phyloP scores from a whole-genome alignment of 2,113 vertebrate genomes.

The Oryzias woworae region DNA sequence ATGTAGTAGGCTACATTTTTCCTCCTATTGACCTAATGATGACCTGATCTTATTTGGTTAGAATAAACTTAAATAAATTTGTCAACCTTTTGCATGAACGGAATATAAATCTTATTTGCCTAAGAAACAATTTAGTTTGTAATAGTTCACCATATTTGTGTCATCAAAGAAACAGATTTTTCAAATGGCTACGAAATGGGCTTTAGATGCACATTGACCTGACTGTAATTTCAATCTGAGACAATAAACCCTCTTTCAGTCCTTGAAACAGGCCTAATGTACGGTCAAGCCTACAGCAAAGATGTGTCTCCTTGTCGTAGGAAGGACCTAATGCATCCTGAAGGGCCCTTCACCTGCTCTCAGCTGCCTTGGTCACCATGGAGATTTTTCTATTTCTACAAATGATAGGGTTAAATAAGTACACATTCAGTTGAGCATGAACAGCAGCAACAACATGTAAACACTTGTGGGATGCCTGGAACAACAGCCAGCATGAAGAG shows the following conservation, averaged over 20 bases:
- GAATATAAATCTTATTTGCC: not conserved
- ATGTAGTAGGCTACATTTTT: no score
- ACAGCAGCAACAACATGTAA: conserved; percentile 61
- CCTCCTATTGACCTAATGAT: no score
- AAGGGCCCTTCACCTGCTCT: conserved; percentile 65
- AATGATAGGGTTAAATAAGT: conserved; percentile 65
- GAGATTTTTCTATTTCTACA: conserved; percentile 61
- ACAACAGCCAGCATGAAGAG: conserved; percentile 45
- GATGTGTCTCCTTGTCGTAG: conserved; percentile 47
- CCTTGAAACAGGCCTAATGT: conserved; percentile 36
- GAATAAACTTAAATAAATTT: no score
- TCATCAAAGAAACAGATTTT: conserved; percentile 2
- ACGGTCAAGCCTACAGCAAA: conserved; percentile 49
- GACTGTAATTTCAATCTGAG: conserved; percentile 3
- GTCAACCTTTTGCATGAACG: no score
- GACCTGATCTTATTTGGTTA: no score
- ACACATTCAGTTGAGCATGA: conserved; percentile 45
- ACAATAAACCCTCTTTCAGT: conserved; percentile 21
- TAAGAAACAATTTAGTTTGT: not conserved
- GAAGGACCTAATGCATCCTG: conserved; percentile 69
- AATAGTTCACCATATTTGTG: not conserved
- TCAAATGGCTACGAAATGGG: conserved; percentile 1
- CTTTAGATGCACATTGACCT: conserved; percentile 2
- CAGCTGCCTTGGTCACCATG: conserved; percentile 57
- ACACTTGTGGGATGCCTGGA: conserved; percentile 59